Conservation (phyloP, 2,113 vertebrate genomes). For the Nycticryphes semicollaris region DNA sequence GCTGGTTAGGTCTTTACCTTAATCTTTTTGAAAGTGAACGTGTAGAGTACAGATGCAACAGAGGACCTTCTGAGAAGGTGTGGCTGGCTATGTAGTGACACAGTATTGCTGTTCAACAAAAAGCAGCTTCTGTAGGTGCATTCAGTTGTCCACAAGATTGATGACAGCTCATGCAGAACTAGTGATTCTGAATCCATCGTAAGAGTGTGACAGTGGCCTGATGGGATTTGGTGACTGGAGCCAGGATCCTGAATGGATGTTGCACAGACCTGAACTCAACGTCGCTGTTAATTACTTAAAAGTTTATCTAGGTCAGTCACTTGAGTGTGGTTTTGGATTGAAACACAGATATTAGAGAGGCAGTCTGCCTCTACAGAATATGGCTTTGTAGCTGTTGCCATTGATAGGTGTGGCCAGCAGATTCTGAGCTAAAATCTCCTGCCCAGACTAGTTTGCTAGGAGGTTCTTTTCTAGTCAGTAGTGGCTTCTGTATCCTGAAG, state of each 20-base stretch:
- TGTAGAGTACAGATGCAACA: not conserved
- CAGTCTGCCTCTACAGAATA: not conserved
- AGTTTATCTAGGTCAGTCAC: not conserved
- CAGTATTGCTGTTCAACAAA: not conserved
- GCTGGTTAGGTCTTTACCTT: not conserved
- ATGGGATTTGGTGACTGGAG: not conserved
- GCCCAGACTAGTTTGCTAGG: not conserved
- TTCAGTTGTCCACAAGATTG: not conserved
- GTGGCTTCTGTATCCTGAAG: not conserved
- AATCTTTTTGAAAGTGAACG: not conserved
- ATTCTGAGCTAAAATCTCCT: not conserved
- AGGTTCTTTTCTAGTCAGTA: not conserved
- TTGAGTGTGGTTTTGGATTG: not conserved
- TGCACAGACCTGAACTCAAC: not conserved
- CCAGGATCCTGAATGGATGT: not conserved
- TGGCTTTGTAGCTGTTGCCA: not conserved
- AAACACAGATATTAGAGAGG: not conserved
- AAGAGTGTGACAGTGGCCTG: not conserved
- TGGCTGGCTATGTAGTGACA: not conserved
- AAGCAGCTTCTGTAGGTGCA: not conserved
- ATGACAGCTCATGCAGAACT: not conserved
- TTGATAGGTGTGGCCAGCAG: not conserved
- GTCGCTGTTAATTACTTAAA: not conserved
- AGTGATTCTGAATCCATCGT: not conserved
- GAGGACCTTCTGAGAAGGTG: not conserved